These are phyloP conservation scores for Medauroidea extradentata DNA, from an alignment of 1,140 invertebrate species.

Conservation along the genomic window DNA sequence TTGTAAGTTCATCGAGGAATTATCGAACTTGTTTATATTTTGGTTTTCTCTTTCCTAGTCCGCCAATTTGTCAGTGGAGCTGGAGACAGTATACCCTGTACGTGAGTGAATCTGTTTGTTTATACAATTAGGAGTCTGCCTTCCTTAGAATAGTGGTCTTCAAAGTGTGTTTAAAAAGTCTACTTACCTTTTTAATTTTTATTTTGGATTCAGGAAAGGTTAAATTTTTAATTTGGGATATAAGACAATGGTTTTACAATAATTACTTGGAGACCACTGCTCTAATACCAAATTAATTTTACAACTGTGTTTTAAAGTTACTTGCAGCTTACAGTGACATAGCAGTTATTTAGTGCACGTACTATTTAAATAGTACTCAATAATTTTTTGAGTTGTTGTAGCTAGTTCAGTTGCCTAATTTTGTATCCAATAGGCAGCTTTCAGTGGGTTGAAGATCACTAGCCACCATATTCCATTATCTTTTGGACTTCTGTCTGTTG, in stretches of 20 bases:
- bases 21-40: slow-evolving; percentile 10
- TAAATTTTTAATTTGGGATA: no score
- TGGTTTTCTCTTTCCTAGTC: slow-evolving; percentile 52
- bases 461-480: no score
- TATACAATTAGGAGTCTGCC: slow-evolving; percentile 20
- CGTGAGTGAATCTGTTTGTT: slow-evolving; percentile 44
- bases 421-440: neutral
- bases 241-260: no score
- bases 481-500: no score
- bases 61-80: slow-evolving; percentile 66
- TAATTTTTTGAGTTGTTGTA: slow-evolving; percentile 1
- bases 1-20: no score
- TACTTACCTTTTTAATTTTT: no score
- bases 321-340: slow-evolving; percentile 15
- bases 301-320: slow-evolving; percentile 15
- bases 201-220: no score
- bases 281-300: slow-evolving; percentile 16
- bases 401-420: neutral
- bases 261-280: slow-evolving; percentile 20
- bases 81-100: slow-evolving; percentile 66
- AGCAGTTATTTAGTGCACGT: slow-evolving; percentile 18
- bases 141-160: slow-evolving; percentile 25
- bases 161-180: slow-evolving; percentile 1
- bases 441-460: no score
- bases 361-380: neutral